A percentile compares a stretch with the other conserved stretches of the same genome.
Conservation (phyloP, 2,888 invertebrate genomes). For the Cremastobaeus sp. region DNA sequence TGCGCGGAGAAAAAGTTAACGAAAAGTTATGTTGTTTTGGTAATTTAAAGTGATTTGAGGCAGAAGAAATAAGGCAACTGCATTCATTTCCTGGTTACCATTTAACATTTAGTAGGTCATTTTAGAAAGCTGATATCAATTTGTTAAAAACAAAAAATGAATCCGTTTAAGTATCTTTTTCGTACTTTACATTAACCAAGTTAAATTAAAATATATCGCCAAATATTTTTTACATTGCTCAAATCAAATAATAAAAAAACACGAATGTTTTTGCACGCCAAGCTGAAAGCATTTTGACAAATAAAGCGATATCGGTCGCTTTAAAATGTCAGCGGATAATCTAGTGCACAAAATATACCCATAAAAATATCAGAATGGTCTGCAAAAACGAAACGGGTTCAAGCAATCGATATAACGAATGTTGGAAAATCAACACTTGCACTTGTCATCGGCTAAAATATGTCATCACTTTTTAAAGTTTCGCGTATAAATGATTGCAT, state of each 20-base stretch:
- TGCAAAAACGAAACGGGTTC: constrained; percentile 22
- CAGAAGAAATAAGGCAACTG: constrained; percentile 3
- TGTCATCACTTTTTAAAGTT: no score
- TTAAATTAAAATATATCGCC: no score
- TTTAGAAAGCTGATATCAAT: no score
- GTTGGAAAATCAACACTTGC: constrained; percentile 25
- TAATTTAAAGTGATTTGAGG: constrained; percentile 13
- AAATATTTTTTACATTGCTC: no score
- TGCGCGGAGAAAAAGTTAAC: constrained; percentile 10
- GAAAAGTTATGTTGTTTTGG: constrained; percentile 9
- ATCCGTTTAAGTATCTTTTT: no score
- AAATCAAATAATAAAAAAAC: no score
- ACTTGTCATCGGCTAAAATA: no score
- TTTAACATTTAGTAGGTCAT: no score
- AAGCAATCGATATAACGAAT: constrained; percentile 39
- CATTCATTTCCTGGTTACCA: no score
- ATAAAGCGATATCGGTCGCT: constrained; percentile 24
- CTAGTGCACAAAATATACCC: constrained; percentile 35
- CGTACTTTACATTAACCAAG: no score
- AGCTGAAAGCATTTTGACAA: constrained; percentile 20
- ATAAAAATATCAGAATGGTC: constrained; percentile 1
- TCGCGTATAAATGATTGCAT: no score
- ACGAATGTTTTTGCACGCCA: constrained; percentile 27
- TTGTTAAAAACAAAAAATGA: no score
- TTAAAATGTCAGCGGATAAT: constrained; percentile 28